Percentiles rank a stretch among this genome's conserved stretches.
phyloP scores from a whole-genome alignment of 2,797 vertebrate species.

The Enteromius radiatus region DNA sequence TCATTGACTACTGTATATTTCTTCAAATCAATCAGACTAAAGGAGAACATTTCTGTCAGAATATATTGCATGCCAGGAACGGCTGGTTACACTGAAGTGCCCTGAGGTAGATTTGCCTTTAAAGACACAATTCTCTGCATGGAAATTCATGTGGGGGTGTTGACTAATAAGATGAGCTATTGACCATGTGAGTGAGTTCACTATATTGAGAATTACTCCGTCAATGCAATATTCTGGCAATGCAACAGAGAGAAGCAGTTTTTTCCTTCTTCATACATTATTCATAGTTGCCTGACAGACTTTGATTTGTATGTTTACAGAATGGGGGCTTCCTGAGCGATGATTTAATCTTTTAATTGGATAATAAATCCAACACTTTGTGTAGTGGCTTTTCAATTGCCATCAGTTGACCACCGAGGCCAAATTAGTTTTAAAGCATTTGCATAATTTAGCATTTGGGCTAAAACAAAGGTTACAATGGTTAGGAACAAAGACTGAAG shows the following conservation, averaged over 20 bases:
- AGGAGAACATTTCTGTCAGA: slow-evolving; percentile 23
- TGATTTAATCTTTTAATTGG: slow-evolving; percentile 65
- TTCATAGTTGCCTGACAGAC: slow-evolving; percentile 55
- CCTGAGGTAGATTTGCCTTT: slow-evolving; percentile 44
- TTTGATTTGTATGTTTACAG: slow-evolving; percentile 61
- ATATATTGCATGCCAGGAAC: slow-evolving; percentile 4
- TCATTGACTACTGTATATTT: slow-evolving; percentile 32
- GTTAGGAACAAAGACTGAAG: slow-evolving; percentile 33
- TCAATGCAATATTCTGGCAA: slow-evolving; percentile 51
- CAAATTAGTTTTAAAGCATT: slow-evolving; percentile 54
- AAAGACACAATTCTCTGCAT: slow-evolving; percentile 39
- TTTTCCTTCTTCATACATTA: slow-evolving; percentile 58
- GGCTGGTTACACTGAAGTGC: slow-evolving; percentile 29
- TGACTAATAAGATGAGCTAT: slow-evolving; percentile 49
- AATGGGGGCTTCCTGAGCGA: slow-evolving; percentile 52
- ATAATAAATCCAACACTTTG: slow-evolving; percentile 60
- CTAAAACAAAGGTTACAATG: slow-evolving; percentile 42
- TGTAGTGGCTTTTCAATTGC: slow-evolving; percentile 54
- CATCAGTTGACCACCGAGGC: slow-evolving; percentile 51
- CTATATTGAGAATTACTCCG: slow-evolving; percentile 43
- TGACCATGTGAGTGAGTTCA: slow-evolving; percentile 49
- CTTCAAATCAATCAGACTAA: slow-evolving; percentile 33
- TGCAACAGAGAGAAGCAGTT: slow-evolving; percentile 46
- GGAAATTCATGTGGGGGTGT: slow-evolving; percentile 32
- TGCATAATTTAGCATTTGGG: slow-evolving; percentile 45